phyloP scores from a whole-genome alignment of 2,888 invertebrate genomes.

The Noctua fimbriata region DNA sequence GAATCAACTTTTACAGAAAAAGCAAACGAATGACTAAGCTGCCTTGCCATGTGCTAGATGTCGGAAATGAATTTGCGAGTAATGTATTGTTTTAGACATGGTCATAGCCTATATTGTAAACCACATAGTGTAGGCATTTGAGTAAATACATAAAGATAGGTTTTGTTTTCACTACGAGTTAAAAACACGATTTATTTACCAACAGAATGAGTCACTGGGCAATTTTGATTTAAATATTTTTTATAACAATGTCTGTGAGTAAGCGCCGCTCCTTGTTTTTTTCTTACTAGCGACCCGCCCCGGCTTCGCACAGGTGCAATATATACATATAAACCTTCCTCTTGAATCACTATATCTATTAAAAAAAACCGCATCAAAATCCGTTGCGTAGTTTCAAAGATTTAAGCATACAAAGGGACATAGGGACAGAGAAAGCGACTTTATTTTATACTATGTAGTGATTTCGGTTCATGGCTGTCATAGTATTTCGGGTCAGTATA shows the following conservation, averaged over 20 bases:
- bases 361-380: no score
- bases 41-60: neutral
- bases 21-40: constrained; percentile 40
- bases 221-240: constrained; percentile 9
- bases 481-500: constrained; percentile 37
- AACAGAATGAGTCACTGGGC: neutral
- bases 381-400: no score
- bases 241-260: neutral
- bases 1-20: constrained; percentile 50
- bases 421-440: no score
- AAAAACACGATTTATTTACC: constrained; percentile 11
- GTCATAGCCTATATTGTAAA: neutral
- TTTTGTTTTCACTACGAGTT: neutral
- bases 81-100: constrained; percentile 8
- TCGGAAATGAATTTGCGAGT: constrained; percentile 12
- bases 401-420: no score
- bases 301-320: no score
- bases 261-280: constrained; percentile 32
- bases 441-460: no score
- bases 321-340: no score
- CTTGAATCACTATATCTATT: no score
- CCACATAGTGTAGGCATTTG: neutral
- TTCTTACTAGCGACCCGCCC: no score
- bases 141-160: neutral
- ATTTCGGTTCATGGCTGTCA: constrained; percentile 28